A percentile compares a stretch with the other conserved stretches of the same genome.
These are phyloP conservation scores for Hybognathus amarus DNA, from an alignment of 2,797 vertebrate species.

Conservation along the genomic window DNA sequence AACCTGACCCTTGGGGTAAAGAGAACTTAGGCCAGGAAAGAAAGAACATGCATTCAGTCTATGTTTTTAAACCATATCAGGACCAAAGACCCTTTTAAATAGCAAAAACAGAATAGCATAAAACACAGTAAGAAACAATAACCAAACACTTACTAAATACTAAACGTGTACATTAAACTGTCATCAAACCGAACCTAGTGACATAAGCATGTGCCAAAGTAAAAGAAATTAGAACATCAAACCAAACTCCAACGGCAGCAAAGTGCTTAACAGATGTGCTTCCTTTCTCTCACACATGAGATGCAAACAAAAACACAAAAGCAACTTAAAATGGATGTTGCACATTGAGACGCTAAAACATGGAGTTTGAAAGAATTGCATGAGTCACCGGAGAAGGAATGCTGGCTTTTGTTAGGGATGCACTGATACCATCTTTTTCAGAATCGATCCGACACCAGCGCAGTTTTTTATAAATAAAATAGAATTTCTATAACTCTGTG, in stretches of 20 bases:
- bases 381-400: conserved; percentile 1
- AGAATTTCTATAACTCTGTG: too few species aligned
- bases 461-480: too few species aligned
- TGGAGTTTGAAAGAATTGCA: not conserved
- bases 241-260: conserved; percentile 26
- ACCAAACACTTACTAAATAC: not conserved
- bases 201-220: conserved; percentile 2
- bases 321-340: not conserved
- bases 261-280: conserved; percentile 20
- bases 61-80: not conserved
- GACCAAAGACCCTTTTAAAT: not conserved
- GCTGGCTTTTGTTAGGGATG: not conserved
- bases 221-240: conserved; percentile 41
- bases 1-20: not conserved
- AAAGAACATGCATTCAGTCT: not conserved
- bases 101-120: not conserved
- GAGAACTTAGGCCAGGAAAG: conserved; percentile 20
- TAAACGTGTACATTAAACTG: conserved; percentile 22
- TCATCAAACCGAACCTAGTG: conserved; percentile 25
- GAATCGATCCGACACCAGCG: too few species aligned
- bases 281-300: not conserved
- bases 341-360: not conserved
- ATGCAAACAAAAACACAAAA: conserved; percentile 4
- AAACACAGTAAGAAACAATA: not conserved
- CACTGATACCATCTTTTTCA: too few species aligned